Conservation (phyloP, 2,113 vertebrate genomes). For the Gavialis gangeticus region DNA sequence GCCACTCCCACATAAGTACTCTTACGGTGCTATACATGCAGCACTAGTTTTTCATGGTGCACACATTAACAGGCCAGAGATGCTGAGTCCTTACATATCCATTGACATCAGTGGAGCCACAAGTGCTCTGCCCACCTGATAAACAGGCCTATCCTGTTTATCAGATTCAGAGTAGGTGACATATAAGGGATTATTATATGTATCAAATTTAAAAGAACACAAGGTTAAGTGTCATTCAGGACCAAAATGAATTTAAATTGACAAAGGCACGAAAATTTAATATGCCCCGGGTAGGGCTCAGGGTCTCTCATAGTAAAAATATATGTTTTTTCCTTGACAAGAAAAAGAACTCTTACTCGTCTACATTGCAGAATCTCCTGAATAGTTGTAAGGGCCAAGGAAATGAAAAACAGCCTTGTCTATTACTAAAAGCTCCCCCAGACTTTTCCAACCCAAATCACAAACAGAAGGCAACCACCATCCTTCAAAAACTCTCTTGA, state of each 20-base stretch:
- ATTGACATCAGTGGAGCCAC: not conserved
- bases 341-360: not conserved
- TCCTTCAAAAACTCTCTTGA: not conserved
- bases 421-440: not conserved
- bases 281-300: not conserved
- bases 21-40: not conserved
- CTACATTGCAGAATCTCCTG: not conserved
- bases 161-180: not conserved
- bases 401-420: slow-evolving; percentile 4
- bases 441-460: not conserved
- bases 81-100: not conserved
- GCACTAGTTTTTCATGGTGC: not conserved
- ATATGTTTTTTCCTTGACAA: not conserved
- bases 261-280: not conserved
- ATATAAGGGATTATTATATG: not conserved
- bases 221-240: not conserved
- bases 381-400: not conserved
- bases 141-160: not conserved
- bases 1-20: not conserved
- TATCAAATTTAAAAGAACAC: not conserved
- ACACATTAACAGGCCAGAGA: not conserved
- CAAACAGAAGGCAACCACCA: not conserved
- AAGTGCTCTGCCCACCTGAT: not conserved
- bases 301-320: not conserved
- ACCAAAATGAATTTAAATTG: not conserved